Evolutionary conservation across 2,797 vertebrate genomes (phyloP).

Genomic region (Sphenopsis melanotis): DNA sequence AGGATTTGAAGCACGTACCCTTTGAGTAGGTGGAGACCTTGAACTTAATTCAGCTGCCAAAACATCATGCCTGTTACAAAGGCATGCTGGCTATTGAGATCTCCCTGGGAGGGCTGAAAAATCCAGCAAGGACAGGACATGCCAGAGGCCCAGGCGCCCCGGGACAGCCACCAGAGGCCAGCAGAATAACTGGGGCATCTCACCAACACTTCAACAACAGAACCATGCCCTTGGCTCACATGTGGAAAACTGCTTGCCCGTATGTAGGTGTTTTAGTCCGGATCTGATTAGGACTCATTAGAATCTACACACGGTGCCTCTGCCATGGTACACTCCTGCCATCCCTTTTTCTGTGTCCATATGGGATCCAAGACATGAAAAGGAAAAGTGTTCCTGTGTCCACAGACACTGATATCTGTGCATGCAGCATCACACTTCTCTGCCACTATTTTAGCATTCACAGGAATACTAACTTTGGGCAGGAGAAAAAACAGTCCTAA

Average conservation of each 20-base stretch:
- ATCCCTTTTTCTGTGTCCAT: not conserved
- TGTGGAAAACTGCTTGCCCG: not conserved
- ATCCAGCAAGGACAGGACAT: not conserved
- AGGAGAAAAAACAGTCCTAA: not conserved
- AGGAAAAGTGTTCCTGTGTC: not conserved
- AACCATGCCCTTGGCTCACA: not conserved
- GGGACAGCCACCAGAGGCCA: not conserved
- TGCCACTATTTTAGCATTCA: not conserved
- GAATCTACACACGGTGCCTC: not conserved
- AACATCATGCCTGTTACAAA: not conserved
- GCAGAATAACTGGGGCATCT: not conserved
- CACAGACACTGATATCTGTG: not conserved
- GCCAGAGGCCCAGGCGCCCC: rapidly evolving
- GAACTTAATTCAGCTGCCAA: not conserved
- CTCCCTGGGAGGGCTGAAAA: not conserved
- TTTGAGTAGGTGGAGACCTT: not conserved
- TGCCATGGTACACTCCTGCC: not conserved
- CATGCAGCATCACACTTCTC: not conserved
- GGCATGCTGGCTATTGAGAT: not conserved
- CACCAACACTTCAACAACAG: not conserved
- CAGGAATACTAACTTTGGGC: not conserved
- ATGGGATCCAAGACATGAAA: not conserved
- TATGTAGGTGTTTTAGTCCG: not conserved
- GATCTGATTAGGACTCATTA: not conserved
- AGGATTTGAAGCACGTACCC: not conserved